phyloP scores from a whole-genome alignment of 2,888 invertebrate genomes.

The Papilio gigon region DNA sequence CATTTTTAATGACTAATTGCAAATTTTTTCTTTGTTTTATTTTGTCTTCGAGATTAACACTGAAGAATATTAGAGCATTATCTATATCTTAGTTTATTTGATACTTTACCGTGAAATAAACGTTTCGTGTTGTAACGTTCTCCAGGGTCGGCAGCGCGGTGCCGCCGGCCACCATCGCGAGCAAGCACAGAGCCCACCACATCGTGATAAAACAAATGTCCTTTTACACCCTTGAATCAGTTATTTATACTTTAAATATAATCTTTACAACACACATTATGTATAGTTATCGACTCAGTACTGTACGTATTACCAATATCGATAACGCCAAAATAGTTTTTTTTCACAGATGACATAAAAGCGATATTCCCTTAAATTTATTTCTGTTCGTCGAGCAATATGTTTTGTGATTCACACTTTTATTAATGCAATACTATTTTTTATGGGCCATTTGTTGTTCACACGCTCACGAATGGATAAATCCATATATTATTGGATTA shows the following conservation, averaged over 20 bases:
- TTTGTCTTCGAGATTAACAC: not conserved
- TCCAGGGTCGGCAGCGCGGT: conserved; percentile 36
- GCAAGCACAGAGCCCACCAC: conserved; percentile 40
- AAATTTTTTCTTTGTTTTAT: not conserved
- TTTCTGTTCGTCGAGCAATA: conserved; percentile 19
- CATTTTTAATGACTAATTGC: not conserved
- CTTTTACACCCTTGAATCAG: conserved; percentile 15
- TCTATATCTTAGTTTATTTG: conserved; percentile 9
- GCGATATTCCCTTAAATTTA: conserved; percentile 28
- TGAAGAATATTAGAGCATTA: not conserved
- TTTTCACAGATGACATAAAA: conserved; percentile 15
- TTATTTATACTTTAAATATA: conserved; percentile 17
- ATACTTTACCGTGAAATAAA: conserved; percentile 35
- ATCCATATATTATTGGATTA: conserved; percentile 34
- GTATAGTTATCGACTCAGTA: conserved; percentile 34
- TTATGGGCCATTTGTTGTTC: conserved; percentile 37
- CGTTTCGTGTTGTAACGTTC: conserved; percentile 15
- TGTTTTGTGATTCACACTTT: conserved; percentile 35
- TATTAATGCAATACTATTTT: conserved; percentile 39
- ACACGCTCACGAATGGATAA: conserved; percentile 34
- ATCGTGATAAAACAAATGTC: conserved; percentile 42
- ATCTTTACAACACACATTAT: conserved; percentile 41
- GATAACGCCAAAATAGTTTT: conserved; percentile 22
- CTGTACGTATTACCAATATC: not conserved
- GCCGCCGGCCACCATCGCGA: conserved; percentile 36